phyloP scores from a whole-genome alignment of 2,888 invertebrate species.

The Zhuqinia jingwanae region DNA sequence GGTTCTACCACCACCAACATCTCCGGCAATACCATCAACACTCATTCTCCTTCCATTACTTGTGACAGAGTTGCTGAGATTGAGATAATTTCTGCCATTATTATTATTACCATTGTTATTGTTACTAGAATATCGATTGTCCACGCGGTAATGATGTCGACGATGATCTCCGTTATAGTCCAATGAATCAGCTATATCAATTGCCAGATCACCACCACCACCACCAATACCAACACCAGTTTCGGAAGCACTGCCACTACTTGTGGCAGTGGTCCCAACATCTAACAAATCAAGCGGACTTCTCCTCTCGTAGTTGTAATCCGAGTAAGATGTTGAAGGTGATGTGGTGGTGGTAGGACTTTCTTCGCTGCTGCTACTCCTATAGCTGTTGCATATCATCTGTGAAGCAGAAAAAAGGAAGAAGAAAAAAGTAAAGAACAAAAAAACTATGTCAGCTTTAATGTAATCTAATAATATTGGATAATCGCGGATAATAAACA shows the following conservation, averaged over 20 bases:
- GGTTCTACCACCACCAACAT: not conserved
- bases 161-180: constrained; percentile 23
- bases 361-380: constrained; percentile 7
- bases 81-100: constrained; percentile 50
- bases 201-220: constrained; percentile 56
- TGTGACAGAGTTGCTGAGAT: constrained; percentile 52
- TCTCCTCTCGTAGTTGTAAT: constrained; percentile 28
- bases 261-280: not conserved
- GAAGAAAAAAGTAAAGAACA: not conserved
- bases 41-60: constrained; percentile 35
- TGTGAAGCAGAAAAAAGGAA: constrained; percentile 32
- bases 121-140: constrained; percentile 9
- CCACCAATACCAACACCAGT: too few species aligned
- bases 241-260: constrained; percentile 5
- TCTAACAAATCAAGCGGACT: constrained; percentile 30
- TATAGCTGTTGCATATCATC: constrained; percentile 69
- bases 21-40: too few species aligned
- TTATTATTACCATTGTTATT: constrained; percentile 6
- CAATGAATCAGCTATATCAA: constrained; percentile 55
- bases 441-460: not conserved
- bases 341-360: constrained; percentile 19
- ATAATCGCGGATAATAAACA: not conserved
- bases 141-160: constrained; percentile 35
- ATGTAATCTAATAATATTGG: not conserved
- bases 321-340: constrained; percentile 47